Evolutionary conservation across 1,140 invertebrate species (phyloP).

Genomic region (Parasteatoda tepidariorum): DNA sequence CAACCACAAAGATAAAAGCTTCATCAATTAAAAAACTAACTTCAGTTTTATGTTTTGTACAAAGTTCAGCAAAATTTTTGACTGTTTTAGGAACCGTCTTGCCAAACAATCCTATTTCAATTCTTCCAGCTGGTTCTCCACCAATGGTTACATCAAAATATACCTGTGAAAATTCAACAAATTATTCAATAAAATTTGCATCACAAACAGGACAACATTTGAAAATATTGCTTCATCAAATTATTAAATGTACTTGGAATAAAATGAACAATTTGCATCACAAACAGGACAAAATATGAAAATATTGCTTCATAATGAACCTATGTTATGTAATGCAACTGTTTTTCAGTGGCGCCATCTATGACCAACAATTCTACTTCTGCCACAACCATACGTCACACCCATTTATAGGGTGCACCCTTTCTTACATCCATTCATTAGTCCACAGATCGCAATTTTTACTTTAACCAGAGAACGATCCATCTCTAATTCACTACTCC

Average conservation of each 20-base stretch:
- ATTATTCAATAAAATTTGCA: constrained; percentile 1
- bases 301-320: not conserved
- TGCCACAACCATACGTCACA: no score
- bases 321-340: not conserved
- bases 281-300: not conserved
- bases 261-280: not conserved
- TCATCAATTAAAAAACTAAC: no score
- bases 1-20: no score
- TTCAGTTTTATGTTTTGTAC: constrained; percentile 79
- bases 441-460: no score
- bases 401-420: no score
- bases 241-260: not conserved
- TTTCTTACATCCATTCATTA: no score
- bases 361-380: no score
- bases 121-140: constrained; percentile 80
- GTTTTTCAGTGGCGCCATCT: no score
- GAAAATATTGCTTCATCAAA: not conserved
- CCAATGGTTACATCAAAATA: constrained; percentile 91
- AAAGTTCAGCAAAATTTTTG: constrained; percentile 87
- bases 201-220: no score
- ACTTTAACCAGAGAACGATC: no score
- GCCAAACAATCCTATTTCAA: constrained; percentile 94
- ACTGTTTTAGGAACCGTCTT: constrained; percentile 92
- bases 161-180: constrained; percentile 73
- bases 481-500: no score